These are phyloP conservation scores for Apomyelois bistriatella DNA, from an alignment of 2,888 invertebrate species.

Conservation along the genomic window DNA sequence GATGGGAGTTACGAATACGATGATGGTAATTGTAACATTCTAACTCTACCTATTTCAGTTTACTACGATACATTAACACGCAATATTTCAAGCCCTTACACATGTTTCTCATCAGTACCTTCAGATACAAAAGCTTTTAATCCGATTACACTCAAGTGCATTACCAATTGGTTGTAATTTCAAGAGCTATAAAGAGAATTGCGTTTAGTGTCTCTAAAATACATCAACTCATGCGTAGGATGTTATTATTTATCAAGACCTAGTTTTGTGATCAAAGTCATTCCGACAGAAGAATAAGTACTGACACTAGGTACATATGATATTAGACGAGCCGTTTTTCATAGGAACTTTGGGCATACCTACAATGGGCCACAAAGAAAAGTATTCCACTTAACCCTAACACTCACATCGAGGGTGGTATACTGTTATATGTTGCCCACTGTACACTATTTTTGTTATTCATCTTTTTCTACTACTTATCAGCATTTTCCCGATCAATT, in stretches of 20 bases:
- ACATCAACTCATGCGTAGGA: conserved; percentile 20
- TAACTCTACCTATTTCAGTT: background rate
- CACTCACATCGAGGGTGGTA: too few species aligned
- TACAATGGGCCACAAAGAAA: too few species aligned
- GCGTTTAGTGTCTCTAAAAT: conserved; percentile 28
- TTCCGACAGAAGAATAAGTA: background rate
- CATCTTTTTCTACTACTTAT: too few species aligned
- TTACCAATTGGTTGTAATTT: conserved; percentile 21
- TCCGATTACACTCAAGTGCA: background rate
- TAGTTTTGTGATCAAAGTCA: conserved; percentile 25
- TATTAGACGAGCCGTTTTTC: too few species aligned
- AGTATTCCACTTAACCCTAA: too few species aligned
- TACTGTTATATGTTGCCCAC: too few species aligned
- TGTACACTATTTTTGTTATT: too few species aligned
- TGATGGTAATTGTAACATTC: too few species aligned
- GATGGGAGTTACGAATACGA: too few species aligned
- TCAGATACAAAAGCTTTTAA: conserved; percentile 5
- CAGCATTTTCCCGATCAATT: too few species aligned
- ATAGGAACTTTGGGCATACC: too few species aligned
- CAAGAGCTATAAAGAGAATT: conserved; percentile 18
- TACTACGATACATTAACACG: background rate
- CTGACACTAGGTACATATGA: too few species aligned
- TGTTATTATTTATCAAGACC: conserved; percentile 41
- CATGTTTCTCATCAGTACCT: background rate
- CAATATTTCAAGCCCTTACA: conserved; percentile 3